Conservation (phyloP, 1,140 invertebrate species). For the Bathynomus jamesi region DNA sequence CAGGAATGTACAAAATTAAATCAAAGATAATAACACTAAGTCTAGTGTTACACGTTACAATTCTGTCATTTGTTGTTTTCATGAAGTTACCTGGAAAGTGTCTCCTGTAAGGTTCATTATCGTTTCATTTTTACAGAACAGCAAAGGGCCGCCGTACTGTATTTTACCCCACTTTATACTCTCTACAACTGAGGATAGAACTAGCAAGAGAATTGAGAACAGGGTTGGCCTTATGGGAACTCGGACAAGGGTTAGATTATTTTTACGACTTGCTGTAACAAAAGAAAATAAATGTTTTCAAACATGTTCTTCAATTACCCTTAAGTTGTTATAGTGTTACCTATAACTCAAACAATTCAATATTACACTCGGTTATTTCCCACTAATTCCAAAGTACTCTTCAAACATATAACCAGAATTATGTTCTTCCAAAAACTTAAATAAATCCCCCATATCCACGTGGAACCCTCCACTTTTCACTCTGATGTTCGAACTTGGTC, state of each 20-base stretch:
- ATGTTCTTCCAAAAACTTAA: conserved; percentile 59
- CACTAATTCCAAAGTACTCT: conserved; percentile 65
- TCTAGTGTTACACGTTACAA: too few relatives aligned
- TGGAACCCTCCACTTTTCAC: conserved; percentile 51
- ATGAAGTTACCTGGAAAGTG: too few relatives aligned
- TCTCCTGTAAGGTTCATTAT: too few relatives aligned
- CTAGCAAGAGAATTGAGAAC: conserved; percentile 67
- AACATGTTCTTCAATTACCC: neutral
- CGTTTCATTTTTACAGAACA: too few relatives aligned
- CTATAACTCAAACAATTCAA: neutral
- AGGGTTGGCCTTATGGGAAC: conserved; percentile 87
- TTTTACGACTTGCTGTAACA: conserved; percentile 86
- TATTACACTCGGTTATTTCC: conserved; percentile 31
- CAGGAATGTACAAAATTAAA: too few relatives aligned
- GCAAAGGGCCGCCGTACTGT: conserved; percentile 59
- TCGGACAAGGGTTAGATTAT: conserved; percentile 89
- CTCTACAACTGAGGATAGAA: conserved; percentile 56
- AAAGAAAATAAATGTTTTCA: too few relatives aligned
- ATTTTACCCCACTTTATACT: conserved; percentile 82
- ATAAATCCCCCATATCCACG: conserved; percentile 64
- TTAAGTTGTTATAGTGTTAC: neutral
- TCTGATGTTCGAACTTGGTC: conserved; percentile 52
- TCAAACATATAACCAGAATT: conserved; percentile 60
- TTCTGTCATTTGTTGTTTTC: too few relatives aligned
- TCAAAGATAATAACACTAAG: too few relatives aligned